Conservation (phyloP, 2,797 vertebrate genomes). For the Peromyscus aztecus region DNA sequence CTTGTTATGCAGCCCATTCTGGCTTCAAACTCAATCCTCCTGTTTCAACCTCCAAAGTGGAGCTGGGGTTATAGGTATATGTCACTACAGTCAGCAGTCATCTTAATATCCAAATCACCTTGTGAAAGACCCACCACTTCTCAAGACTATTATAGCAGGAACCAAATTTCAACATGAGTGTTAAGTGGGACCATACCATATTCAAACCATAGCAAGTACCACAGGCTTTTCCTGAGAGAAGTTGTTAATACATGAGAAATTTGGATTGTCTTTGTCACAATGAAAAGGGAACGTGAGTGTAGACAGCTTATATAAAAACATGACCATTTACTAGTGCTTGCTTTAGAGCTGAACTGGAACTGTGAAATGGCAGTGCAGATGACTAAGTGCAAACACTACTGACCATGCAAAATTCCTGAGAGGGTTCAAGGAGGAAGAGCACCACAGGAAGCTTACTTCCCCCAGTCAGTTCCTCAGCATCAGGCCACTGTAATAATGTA, state of each 20-base stretch:
- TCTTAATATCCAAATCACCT: neutral
- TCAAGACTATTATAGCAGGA: neutral
- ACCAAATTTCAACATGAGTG: neutral
- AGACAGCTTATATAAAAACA: neutral
- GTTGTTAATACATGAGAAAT: neutral
- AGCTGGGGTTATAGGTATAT: neutral
- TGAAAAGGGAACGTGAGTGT: neutral
- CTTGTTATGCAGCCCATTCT: neutral
- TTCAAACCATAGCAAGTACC: neutral
- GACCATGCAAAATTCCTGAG: neutral
- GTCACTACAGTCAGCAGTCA: neutral
- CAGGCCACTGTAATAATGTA: neutral
- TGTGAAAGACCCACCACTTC: neutral
- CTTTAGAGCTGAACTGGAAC: neutral
- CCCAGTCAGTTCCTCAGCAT: neutral
- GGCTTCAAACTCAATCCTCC: neutral
- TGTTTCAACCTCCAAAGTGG: neutral
- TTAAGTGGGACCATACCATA: neutral
- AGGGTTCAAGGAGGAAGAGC: neutral
- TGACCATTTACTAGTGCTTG: neutral
- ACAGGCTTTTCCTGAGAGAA: slow-evolving; percentile 31
- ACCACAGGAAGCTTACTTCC: neutral
- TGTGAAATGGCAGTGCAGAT: neutral
- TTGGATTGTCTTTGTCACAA: slow-evolving; percentile 3
- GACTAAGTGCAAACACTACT: neutral